Evolutionary conservation across 2,888 invertebrate species (phyloP).

Genomic region (Cyaniris semiargus): DNA sequence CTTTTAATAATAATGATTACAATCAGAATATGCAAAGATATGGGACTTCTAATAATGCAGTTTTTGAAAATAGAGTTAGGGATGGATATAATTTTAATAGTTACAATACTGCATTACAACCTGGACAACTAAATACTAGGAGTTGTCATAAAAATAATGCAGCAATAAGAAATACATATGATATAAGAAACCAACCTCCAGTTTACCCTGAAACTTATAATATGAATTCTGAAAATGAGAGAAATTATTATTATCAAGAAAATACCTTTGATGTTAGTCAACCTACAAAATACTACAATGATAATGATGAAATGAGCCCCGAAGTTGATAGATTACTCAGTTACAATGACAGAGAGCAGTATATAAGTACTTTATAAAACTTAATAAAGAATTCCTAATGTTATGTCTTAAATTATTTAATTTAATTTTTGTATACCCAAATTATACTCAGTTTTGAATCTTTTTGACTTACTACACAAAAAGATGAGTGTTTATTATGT

Average conservation of each 20-base stretch:
- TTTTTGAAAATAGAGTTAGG: background rate
- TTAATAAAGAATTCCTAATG: background rate
- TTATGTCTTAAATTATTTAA: too few relatives aligned
- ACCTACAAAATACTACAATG: background rate
- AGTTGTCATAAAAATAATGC: background rate
- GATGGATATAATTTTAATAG: background rate
- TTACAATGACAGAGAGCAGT: constrained; percentile 1
- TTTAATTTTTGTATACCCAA: too few relatives aligned
- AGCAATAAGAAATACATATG: background rate
- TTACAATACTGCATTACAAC: background rate
- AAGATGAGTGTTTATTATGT: too few relatives aligned
- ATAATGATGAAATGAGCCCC: background rate
- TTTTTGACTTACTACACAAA: too few relatives aligned
- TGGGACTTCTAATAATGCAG: background rate
- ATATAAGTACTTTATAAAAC: background rate
- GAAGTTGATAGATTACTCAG: background rate
- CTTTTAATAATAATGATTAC: background rate
- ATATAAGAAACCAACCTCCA: background rate
- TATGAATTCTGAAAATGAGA: background rate
- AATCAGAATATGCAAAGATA: background rate
- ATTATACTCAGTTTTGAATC: too few relatives aligned
- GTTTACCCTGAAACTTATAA: background rate
- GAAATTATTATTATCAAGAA: background rate
- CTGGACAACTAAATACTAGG: background rate
- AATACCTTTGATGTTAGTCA: background rate